phyloP scores from a whole-genome alignment of 2,888 invertebrate species.

The Rotaria sp. region DNA sequence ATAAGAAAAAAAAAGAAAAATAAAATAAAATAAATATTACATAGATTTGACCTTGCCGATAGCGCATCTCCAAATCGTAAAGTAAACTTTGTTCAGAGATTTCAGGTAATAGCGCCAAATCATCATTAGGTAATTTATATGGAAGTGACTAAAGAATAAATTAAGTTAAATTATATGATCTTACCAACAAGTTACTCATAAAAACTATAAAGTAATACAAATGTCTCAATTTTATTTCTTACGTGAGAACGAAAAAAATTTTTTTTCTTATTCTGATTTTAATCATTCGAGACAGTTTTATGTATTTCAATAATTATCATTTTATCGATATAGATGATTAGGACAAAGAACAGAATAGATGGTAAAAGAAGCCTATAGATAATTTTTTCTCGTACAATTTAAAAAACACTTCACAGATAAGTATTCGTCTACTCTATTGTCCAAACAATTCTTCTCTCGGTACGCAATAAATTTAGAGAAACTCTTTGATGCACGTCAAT shows the following conservation, averaged over 20 bases:
- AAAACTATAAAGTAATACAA: background rate
- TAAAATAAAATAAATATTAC: background rate
- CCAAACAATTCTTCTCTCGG: background rate
- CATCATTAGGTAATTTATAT: background rate
- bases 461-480: background rate
- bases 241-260: no score
- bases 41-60: conserved; percentile 6
- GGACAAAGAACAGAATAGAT: background rate
- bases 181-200: background rate
- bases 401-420: background rate
- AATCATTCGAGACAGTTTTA: background rate
- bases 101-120: conserved; percentile 20
- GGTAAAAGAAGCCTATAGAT: background rate
- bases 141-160: conserved; percentile 5
- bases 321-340: background rate
- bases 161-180: background rate
- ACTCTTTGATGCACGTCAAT: background rate
- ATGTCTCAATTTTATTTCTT: no score
- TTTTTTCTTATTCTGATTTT: background rate
- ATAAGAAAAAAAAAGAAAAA: background rate
- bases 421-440: background rate
- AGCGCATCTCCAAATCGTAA: conserved; percentile 10
- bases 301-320: background rate
- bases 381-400: background rate
- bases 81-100: conserved; percentile 10